These are phyloP conservation scores for Pandemis cinnamomeana DNA, from an alignment of 2,888 invertebrate genomes.

Conservation along the genomic window DNA sequence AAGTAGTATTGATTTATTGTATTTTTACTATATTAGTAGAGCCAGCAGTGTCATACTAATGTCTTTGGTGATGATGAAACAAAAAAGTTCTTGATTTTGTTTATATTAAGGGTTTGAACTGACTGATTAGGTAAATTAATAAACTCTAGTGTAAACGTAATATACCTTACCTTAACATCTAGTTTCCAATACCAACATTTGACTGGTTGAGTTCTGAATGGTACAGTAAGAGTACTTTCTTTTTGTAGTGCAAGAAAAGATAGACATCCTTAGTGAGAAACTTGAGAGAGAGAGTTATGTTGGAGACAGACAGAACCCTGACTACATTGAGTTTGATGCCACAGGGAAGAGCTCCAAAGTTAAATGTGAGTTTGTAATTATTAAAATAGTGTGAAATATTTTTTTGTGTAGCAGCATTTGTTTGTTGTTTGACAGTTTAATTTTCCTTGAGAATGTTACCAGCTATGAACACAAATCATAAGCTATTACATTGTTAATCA, in stretches of 20 bases:
- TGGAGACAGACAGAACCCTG: conserved; percentile 84
- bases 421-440: no score
- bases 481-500: no score
- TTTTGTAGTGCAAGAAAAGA: conserved; percentile 92
- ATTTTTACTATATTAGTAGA: neutral
- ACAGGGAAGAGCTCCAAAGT: conserved; percentile 84
- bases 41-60: neutral
- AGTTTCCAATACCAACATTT: no score
- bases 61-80: neutral
- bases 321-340: conserved; percentile 85
- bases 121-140: no score
- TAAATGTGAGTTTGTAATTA: conserved; percentile 84
- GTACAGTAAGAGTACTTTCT: neutral
- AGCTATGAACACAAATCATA: no score
- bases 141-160: no score
- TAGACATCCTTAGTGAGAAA: conserved; percentile 92
- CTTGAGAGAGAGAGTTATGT: conserved; percentile 88
- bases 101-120: no score
- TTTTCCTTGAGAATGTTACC: no score
- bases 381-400: no score
- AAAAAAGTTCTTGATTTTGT: no score
- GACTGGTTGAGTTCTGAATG: neutral
- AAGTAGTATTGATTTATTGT: neutral
- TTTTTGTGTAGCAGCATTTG: no score
- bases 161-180: no score